Percentiles rank a stretch among this genome's conserved stretches.
phyloP scores from a whole-genome alignment of 2,797 vertebrate species.

The Phrynocephalus forsythii region DNA sequence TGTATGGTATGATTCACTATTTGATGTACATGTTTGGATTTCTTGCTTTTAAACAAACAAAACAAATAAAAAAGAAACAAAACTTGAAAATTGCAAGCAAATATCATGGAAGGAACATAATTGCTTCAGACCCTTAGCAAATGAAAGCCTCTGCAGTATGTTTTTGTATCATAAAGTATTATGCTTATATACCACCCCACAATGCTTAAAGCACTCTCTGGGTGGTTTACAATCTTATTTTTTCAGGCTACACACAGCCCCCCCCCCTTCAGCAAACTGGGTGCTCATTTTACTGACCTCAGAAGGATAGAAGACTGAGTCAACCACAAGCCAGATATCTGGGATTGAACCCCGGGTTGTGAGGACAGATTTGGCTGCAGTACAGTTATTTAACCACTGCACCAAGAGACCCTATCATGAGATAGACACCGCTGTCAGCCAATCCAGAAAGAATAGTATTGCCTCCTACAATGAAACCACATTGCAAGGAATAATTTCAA shows the following conservation, averaged over 20 bases:
- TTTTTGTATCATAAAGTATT: background rate
- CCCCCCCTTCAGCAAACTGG: too few species aligned
- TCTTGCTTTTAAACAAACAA: background rate
- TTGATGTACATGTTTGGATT: background rate
- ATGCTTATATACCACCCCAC: too few species aligned
- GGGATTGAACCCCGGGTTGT: too few species aligned
- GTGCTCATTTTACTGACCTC: too few species aligned
- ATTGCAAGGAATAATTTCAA: too few species aligned
- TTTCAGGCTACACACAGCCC: too few species aligned
- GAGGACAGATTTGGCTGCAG: too few species aligned
- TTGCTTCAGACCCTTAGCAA: background rate
- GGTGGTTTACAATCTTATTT: too few species aligned
- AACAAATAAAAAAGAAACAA: background rate
- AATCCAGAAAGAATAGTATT: background rate
- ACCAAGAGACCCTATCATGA: background rate
- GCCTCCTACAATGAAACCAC: too few species aligned
- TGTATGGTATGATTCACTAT: background rate
- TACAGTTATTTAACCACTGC: too few species aligned
- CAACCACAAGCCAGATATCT: too few species aligned
- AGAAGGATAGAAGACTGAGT: background rate
- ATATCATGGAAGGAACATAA: background rate
- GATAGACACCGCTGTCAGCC: background rate
- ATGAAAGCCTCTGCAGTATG: background rate
- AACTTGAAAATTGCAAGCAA: background rate
- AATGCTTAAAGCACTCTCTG: too few species aligned